These are phyloP conservation scores for Chroicocephalus ridibundus DNA, from an alignment of 2,113 vertebrate species.

Conservation along the genomic window DNA sequence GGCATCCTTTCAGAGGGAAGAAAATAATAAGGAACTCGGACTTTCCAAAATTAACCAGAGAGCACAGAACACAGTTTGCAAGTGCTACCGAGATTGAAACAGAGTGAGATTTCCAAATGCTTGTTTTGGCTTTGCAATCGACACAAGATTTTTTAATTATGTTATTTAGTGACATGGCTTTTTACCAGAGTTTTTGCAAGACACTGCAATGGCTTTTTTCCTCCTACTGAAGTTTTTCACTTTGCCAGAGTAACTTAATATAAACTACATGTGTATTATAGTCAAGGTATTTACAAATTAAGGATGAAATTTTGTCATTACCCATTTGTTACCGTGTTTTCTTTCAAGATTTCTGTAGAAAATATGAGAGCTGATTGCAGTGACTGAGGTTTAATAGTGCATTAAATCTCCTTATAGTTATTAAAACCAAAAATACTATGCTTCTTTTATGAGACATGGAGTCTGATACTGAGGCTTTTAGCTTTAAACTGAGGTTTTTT, in stretches of 20 bases:
- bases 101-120: not conserved
- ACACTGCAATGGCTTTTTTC: not conserved
- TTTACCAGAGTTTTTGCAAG: not conserved
- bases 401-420: not conserved
- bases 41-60: not conserved
- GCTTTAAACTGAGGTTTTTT: not conserved
- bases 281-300: not conserved
- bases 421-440: not conserved
- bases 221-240: not conserved
- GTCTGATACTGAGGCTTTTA: not conserved
- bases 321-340: not conserved
- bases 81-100: not conserved
- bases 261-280: not conserved
- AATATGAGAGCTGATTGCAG: not conserved
- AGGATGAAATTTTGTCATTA: not conserved
- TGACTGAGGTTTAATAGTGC: not conserved
- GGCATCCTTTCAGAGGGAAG: not conserved
- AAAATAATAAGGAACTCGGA: not conserved
- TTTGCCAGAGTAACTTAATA: not conserved
- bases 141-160: not conserved
- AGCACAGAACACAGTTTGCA: not conserved
- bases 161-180: not conserved
- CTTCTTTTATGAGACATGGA: not conserved
- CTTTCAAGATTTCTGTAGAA: not conserved
- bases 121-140: not conserved